phyloP scores from a whole-genome alignment of 2,888 invertebrate genomes.

The Crioceris asparagi region DNA sequence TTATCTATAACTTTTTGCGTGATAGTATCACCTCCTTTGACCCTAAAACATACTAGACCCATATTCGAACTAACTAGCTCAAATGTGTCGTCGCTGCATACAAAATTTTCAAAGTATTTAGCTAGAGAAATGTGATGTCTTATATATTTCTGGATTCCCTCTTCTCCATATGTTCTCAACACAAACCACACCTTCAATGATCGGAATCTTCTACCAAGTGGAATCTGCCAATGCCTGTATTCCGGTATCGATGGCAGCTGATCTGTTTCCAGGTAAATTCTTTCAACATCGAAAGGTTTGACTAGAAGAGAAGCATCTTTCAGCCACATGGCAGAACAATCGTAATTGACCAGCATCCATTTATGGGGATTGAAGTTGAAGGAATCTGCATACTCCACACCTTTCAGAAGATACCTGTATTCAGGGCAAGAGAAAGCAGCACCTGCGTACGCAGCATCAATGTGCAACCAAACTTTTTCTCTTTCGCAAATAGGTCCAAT shows the following conservation, averaged over 20 bases:
- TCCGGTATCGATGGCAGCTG: conserved; percentile 84
- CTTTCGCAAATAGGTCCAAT: conserved; percentile 72
- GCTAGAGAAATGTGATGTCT: conserved; percentile 79
- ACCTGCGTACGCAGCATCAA: conserved; percentile 95
- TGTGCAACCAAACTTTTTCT: conserved; percentile 78
- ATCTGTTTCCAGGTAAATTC: conserved; percentile 90
- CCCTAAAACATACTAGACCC: not conserved
- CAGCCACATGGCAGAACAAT: conserved; percentile 97
- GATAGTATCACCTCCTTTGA: not conserved
- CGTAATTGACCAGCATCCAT: conserved; percentile 98
- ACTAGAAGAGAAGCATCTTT: conserved; percentile 83
- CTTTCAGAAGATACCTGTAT: conserved; percentile 64
- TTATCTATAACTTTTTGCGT: not conserved
- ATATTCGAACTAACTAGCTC: conserved; percentile 47
- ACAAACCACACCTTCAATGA: conserved; percentile 95
- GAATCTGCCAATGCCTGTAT: conserved; percentile 96
- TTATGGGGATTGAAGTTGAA: conserved; percentile 99
- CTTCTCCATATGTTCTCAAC: conserved; percentile 76
- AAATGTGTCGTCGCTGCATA: too few relatives aligned
- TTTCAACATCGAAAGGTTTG: conserved; percentile 95
- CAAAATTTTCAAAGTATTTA: conserved; percentile 72
- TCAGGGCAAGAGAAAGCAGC: conserved; percentile 88
- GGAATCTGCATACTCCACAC: conserved; percentile 82
- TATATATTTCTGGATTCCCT: conserved; percentile 78
- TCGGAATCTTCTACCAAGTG: conserved; percentile 84